Evolutionary conservation across 2,797 vertebrate species (phyloP).

Genomic region (Corythornis leucogaster): DNA sequence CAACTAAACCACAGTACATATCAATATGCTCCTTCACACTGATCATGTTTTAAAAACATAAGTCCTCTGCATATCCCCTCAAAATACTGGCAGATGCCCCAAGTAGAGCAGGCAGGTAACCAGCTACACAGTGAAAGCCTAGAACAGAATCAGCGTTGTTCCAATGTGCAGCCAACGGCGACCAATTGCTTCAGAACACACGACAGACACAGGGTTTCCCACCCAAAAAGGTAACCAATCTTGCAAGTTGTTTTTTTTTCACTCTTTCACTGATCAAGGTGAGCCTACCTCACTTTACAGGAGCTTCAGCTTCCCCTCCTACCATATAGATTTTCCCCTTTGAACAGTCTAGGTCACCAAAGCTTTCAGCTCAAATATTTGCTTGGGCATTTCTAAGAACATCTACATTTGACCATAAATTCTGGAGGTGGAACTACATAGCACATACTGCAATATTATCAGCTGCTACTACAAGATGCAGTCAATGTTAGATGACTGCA

Average conservation of each 20-base stretch:
- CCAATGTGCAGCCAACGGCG: not conserved
- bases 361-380: not conserved
- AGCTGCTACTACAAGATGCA: not conserved
- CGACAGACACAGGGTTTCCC: not conserved
- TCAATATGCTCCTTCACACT: not conserved
- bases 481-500: not conserved
- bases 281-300: not conserved
- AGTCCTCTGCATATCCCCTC: not conserved
- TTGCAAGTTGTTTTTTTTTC: not conserved
- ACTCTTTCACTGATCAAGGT: not conserved
- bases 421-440: not conserved
- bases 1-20: not conserved
- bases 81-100: accelerated
- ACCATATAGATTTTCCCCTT: not conserved
- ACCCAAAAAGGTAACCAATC: not conserved
- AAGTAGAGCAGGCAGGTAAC: not conserved
- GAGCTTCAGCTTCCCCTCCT: not conserved
- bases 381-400: not conserved
- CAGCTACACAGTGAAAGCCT: not conserved
- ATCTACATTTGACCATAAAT: not conserved
- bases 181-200: not conserved
- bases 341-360: not conserved
- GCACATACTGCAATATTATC: not conserved
- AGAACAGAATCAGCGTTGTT: not conserved
- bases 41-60: not conserved